Evolutionary conservation across 2,797 vertebrate genomes (phyloP).

Genomic region (Bryconaethiops microstoma): DNA sequence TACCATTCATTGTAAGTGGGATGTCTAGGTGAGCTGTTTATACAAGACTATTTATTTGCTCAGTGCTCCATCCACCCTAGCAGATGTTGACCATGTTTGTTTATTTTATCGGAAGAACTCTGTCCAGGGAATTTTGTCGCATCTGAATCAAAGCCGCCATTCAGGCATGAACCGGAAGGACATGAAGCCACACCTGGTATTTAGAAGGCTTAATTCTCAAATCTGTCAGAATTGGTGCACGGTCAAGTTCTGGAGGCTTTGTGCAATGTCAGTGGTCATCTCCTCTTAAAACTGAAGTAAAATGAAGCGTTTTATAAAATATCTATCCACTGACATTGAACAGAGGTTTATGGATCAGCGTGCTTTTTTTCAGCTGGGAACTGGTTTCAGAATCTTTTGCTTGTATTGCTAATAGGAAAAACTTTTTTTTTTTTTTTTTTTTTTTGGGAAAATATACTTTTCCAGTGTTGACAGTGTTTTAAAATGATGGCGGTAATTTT

Average conservation of each 20-base stretch:
- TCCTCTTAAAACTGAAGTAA: background rate
- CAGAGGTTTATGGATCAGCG: slow-evolving; percentile 58
- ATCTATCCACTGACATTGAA: slow-evolving; percentile 69
- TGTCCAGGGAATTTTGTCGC: slow-evolving; percentile 79
- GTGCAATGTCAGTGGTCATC: slow-evolving; percentile 68
- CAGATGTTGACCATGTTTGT: slow-evolving; percentile 52
- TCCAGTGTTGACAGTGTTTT: no score
- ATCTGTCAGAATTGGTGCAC: slow-evolving; percentile 64
- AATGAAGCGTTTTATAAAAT: slow-evolving; percentile 5
- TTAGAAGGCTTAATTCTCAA: slow-evolving; percentile 33
- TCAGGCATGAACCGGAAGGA: slow-evolving; percentile 67
- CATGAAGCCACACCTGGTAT: slow-evolving; percentile 77
- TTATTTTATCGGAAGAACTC: slow-evolving; percentile 80
- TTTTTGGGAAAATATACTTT: no score
- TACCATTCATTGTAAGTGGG: background rate
- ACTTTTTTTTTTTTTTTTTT: no score
- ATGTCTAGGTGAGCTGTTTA: background rate
- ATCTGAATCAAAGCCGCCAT: slow-evolving; percentile 76
- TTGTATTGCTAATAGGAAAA: background rate
- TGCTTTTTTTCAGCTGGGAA: slow-evolving; percentile 55
- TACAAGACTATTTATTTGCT: slow-evolving; percentile 18
- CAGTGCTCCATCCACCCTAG: slow-evolving; percentile 49
- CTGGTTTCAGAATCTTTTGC: slow-evolving; percentile 28
- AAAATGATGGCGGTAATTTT: background rate
- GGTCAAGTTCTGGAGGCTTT: slow-evolving; percentile 62